Base-by-base conservation (phyloP, 2,113 vertebrate genomes). In the Ochotona curzoniae region DNA sequence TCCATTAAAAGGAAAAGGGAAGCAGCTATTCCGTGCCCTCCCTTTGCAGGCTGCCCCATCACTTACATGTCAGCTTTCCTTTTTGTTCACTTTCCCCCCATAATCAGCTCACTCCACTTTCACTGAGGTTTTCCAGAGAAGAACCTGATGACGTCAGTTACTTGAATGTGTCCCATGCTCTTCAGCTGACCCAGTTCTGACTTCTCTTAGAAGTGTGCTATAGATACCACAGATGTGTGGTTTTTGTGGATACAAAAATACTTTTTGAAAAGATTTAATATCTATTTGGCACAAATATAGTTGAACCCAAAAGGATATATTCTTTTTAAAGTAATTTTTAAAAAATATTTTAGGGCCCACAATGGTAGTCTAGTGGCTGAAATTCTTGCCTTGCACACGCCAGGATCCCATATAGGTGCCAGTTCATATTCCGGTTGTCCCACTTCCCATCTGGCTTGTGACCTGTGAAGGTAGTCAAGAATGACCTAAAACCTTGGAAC, bases 81-180 rank as follows among this genome's bases (percentile, higher is more conserved):
- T 14, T 23, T 71, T 92, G 54, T 94, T 96, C 44, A 93, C 96
- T 96, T 93, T 67, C n/a, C 90, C 74, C 67, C 54, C 51, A 11
- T 84, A 69, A 79, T 93, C 61, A 84, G 38, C 75, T 84, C 75
- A 30, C 64, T 85, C 8, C 2, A 7, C 87, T 74, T 84, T 83
- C 60, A 21, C 25, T 3, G 51, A 88, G 28, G 78, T 67, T 88
- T 87, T 93, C 12, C 38, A 90, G 47, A 66, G 32, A 32, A 81
- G 73, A 89, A 30, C 26, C 21, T 75, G 78, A 76, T 86, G 60
- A 80, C 63, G 61, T 25, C 73, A 93, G 66, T 13, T 49, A 15
- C 23, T 70, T 51, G 35, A 82, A 6, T 61, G 5, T 28, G 21
- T 75, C 47, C 38, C 44, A 4, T 92, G 44, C 18, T 75, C 92